phyloP scores from a whole-genome alignment of 92 coral and sea anemone species.

The Nematostella vectensis region DNA sequence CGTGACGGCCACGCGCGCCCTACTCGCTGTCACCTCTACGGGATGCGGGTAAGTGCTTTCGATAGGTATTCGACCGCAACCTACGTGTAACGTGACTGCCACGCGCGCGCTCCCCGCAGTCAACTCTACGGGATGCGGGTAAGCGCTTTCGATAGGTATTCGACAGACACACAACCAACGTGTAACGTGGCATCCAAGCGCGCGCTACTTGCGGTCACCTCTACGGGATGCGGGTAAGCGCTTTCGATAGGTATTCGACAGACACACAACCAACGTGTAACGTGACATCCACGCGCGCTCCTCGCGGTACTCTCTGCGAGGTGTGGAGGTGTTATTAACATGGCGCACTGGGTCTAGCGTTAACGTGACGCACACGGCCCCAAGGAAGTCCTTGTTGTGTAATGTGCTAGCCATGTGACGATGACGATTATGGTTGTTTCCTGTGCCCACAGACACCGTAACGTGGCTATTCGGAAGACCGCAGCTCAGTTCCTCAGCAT shows the following conservation, averaged over 20 bases:
- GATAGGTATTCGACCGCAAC: too few relatives aligned
- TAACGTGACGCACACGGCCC: too few relatives aligned
- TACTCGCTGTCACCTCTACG: slow-evolving; percentile 60
- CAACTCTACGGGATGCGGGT: slow-evolving; percentile 80
- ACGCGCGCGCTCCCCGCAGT: slow-evolving; percentile 74
- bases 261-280: too few relatives aligned
- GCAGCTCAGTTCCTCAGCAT: slow-evolving; percentile 91
- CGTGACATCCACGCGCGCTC: too few relatives aligned
- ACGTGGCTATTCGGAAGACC: slow-evolving; percentile 73
- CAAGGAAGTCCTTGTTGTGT: too few relatives aligned
- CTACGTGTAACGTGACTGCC: slow-evolving; percentile 52
- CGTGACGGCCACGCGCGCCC: slow-evolving; percentile 63
- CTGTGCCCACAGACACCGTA: slow-evolving; percentile 95
- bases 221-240: slow-evolving; percentile 80
- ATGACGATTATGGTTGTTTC: too few relatives aligned
- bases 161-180: too few relatives aligned
- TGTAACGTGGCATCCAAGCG: slow-evolving; percentile 60
- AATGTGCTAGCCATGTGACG: too few relatives aligned
- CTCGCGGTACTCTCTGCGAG: slow-evolving; percentile 64
- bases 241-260: too few relatives aligned
- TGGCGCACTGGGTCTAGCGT: too few relatives aligned
- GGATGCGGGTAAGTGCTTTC: slow-evolving; percentile 70
- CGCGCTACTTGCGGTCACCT: slow-evolving; percentile 62
- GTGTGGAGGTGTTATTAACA: too few relatives aligned
- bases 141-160: slow-evolving; percentile 6